These are phyloP conservation scores for Otolemur garnettii DNA, from an alignment of 2,113 vertebrate genomes.

Conservation along the genomic window DNA sequence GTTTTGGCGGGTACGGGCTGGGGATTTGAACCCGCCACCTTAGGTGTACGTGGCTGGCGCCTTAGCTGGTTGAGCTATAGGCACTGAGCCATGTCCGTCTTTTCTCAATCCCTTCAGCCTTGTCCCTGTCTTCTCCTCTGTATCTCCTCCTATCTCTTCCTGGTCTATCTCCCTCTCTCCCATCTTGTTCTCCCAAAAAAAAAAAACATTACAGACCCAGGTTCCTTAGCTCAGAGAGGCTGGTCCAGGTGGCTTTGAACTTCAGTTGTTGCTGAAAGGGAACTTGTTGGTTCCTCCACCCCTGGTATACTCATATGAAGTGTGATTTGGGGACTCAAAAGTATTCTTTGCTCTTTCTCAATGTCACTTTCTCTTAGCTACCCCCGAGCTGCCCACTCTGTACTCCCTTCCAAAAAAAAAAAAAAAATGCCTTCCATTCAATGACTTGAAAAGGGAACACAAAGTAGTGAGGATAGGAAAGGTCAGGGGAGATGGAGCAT, in stretches of 20 bases:
- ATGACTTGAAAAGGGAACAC: not conserved
- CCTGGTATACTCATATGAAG: not conserved
- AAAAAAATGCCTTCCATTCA: not conserved
- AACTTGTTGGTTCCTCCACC: not conserved
- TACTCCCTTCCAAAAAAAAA: not conserved
- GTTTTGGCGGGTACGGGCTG: no score
- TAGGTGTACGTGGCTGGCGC: no score
- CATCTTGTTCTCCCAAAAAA: not conserved
- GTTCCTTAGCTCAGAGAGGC: not conserved
- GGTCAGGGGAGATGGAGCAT: not conserved
- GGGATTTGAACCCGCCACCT: no score
- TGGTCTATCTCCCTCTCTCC: not conserved
- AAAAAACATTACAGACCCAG: not conserved
- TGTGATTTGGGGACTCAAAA: not conserved
- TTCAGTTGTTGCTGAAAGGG: not conserved
- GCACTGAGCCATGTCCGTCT: no score
- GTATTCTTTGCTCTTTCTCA: conserved; percentile 41
- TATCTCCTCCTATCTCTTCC: not conserved
- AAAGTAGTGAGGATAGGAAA: not conserved
- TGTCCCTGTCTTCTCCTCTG: not conserved
- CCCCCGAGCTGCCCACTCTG: not conserved
- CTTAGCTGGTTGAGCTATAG: no score
- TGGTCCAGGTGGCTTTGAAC: not conserved
- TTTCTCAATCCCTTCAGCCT: not conserved
- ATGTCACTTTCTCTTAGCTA: conserved; percentile 21